phyloP scores from a whole-genome alignment of 2,797 vertebrate genomes.

The Sciurus vulgaris region DNA sequence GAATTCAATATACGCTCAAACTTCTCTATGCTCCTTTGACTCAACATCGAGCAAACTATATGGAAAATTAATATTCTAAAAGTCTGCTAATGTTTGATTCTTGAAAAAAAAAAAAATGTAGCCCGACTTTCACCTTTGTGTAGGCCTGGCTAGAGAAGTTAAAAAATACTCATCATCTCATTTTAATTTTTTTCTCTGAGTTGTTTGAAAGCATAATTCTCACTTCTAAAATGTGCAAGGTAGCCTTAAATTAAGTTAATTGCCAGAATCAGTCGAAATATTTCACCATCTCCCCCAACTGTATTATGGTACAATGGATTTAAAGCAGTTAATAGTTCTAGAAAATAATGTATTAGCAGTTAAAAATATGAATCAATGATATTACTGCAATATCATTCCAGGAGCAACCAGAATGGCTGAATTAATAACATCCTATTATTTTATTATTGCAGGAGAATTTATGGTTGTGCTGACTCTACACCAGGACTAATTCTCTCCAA shows the following conservation, averaged over 20 bases:
- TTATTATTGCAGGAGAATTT: slow-evolving; percentile 87
- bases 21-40: background rate
- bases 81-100: slow-evolving; percentile 25
- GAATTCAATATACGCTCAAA: background rate
- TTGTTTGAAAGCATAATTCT: slow-evolving; percentile 82
- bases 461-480: slow-evolving; percentile 83
- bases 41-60: slow-evolving; percentile 8
- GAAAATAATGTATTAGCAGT: slow-evolving; percentile 87
- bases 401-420: slow-evolving; percentile 86
- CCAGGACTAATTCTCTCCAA: slow-evolving; percentile 77
- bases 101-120: slow-evolving; percentile 12
- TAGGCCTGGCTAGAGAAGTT: slow-evolving; percentile 78
- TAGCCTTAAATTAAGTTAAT: slow-evolving; percentile 88
- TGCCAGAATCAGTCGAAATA: slow-evolving; percentile 85
- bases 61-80: slow-evolving; percentile 45
- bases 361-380: slow-evolving; percentile 88
- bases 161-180: slow-evolving; percentile 81
- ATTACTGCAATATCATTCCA: slow-evolving; percentile 83
- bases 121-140: slow-evolving; percentile 66
- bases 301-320: slow-evolving; percentile 77
- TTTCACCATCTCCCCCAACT: slow-evolving; percentile 84
- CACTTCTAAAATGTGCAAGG: slow-evolving; percentile 80
- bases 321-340: slow-evolving; percentile 87
- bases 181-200: slow-evolving; percentile 80
- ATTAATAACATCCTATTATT: slow-evolving; percentile 86